Evolutionary conservation across 2,113 vertebrate species (phyloP).

Genomic region (Clupea harengus): DNA sequence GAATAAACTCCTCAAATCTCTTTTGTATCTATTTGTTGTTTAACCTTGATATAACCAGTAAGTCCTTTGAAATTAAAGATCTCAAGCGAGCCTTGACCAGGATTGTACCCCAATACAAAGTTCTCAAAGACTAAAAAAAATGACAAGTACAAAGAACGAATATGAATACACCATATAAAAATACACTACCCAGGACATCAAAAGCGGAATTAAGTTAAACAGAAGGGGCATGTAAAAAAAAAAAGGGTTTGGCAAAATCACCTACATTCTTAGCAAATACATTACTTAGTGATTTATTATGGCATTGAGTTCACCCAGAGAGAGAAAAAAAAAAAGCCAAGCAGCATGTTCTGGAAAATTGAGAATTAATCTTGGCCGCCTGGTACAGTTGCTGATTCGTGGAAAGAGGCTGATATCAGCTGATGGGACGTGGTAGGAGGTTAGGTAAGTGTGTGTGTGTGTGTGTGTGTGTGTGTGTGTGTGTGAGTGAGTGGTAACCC

Average conservation of each 20-base stretch:
- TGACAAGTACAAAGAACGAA: background rate
- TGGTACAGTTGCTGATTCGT: background rate
- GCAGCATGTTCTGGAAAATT: background rate
- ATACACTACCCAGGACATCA: background rate
- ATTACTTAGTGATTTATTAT: conserved; percentile 11
- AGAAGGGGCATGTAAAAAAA: too few species aligned
- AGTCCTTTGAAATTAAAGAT: background rate
- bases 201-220: background rate
- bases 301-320: background rate
- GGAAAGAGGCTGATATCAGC: background rate
- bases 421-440: background rate
- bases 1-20: background rate
- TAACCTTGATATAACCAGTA: background rate
- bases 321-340: background rate
- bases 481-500: background rate
- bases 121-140: background rate
- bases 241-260: background rate
- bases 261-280: background rate
- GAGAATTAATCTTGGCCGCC: background rate
- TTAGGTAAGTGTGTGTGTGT: too few species aligned
- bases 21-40: background rate
- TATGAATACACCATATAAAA: background rate
- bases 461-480: too few species aligned
- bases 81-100: background rate
- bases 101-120: background rate